Base-by-base conservation (phyloP, 2,797 vertebrate genomes). In the Triplophysa bombifrons region DNA sequence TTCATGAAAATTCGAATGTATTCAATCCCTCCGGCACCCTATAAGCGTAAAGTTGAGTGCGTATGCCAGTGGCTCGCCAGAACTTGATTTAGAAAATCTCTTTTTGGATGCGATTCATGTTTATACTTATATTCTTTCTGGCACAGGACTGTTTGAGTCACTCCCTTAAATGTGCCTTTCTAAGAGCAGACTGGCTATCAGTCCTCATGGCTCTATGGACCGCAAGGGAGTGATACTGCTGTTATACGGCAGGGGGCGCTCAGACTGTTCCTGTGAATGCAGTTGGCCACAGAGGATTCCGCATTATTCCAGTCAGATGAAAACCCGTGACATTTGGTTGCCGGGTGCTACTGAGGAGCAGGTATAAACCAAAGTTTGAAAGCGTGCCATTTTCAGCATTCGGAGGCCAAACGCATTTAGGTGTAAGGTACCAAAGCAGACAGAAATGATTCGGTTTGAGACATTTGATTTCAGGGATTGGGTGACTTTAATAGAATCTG, bases 71-170 rank as follows among this genome's bases (percentile, higher is more conserved):
- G 83, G 84, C 87, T 84, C 71, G 80, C 87, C 86, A 65, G 80
- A 80, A 85, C 84, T 85, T 87, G 82, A 89, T 89, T 88, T 85
- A 79, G 79, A 88, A 87, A 88, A 89, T 87, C 85, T 87, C 82
- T 85, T 89, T 80, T 84, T 85, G 53, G 81, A 88, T 80, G 63
- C 64, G 74, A 74, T 87, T 86, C 76, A 72, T 88, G 86, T 85
- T 87, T 86, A 86, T 84, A 82, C 84, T 87, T 83, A 87, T 83
- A 85, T 83, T 70, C 56, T 58, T 80, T 80, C 76, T 85, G 88
- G 84, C 86, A 84, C 73, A 63, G 72, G n/a, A 72, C 61, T 14
- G 67, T 58, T 78, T 68, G 27, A 68, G 56, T 51, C 72, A 74
- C 72, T 72, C 79, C 71, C 78, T 76, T 25, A 79, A 82, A 70